Percentiles rank a stretch among this genome's conserved stretches.
These are phyloP conservation scores for Drosophila albomicans DNA, from an alignment of 1,140 invertebrate species.

Conservation along the genomic window DNA sequence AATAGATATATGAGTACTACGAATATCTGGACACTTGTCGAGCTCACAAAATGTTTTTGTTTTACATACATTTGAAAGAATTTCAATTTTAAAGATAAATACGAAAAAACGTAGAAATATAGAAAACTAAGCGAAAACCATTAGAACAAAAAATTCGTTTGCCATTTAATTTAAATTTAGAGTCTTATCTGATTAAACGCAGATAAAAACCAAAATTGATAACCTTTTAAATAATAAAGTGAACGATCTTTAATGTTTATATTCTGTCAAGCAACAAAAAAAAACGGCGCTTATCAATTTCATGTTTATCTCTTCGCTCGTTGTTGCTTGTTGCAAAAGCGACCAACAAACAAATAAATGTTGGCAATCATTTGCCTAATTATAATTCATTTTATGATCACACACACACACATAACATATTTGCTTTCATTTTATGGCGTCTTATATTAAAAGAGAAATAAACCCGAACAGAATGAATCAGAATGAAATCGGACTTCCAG, in stretches of 20 bases:
- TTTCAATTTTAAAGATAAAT: slow-evolving; percentile 13
- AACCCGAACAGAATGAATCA: background rate
- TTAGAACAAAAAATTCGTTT: slow-evolving; percentile 9
- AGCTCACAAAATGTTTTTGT: slow-evolving; percentile 13
- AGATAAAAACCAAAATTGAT: slow-evolving; percentile 69
- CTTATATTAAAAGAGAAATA: background rate
- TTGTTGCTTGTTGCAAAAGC: slow-evolving; percentile 24
- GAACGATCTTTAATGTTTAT: slow-evolving; percentile 54
- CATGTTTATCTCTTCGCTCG: slow-evolving; percentile 50
- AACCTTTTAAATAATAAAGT: slow-evolving; percentile 67
- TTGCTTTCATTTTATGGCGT: slow-evolving; percentile 47
- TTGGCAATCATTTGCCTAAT: slow-evolving; percentile 66
- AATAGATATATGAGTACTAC: slow-evolving; percentile 48
- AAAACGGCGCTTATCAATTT: slow-evolving; percentile 40
- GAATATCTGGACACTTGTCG: slow-evolving; percentile 37
- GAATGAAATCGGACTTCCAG: background rate
- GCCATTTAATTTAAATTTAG: slow-evolving; percentile 33
- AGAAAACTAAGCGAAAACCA: background rate
- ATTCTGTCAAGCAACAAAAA: slow-evolving; percentile 16
- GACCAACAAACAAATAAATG: slow-evolving; percentile 53
- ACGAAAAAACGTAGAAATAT: background rate
- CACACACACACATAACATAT: slow-evolving; percentile 20
- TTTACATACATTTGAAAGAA: slow-evolving; percentile 39
- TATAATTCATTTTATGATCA: slow-evolving; percentile 61
- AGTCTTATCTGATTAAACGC: slow-evolving; percentile 32